phyloP scores from a whole-genome alignment of 64 coral and sea anemone species.

The Montipora efflorescens region DNA sequence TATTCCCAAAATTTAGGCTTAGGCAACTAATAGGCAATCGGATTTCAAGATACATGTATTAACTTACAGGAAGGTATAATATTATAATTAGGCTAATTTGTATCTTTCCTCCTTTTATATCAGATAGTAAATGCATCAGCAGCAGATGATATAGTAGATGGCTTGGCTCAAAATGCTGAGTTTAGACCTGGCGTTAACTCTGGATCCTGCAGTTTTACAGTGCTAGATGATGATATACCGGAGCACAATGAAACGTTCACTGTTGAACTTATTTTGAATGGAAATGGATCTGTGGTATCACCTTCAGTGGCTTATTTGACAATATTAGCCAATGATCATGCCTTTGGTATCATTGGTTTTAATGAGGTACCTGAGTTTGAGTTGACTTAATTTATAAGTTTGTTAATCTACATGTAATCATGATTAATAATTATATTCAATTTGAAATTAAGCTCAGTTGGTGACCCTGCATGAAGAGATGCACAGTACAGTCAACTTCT shows the following conservation, averaged over 20 bases:
- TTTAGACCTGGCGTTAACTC: not conserved
- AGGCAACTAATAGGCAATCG: too few relatives aligned
- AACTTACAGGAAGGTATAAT: not conserved
- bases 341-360: conserved; percentile 91
- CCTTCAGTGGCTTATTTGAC: conserved; percentile 68
- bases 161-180: not conserved
- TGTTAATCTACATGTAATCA: too few relatives aligned
- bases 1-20: too few relatives aligned
- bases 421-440: too few relatives aligned
- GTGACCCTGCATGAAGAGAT: too few relatives aligned
- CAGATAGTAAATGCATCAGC: conserved; percentile 36
- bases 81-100: not conserved
- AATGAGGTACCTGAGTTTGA: conserved; percentile 59
- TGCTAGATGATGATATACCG: conserved; percentile 67
- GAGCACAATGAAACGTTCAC: conserved; percentile 94
- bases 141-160: not conserved
- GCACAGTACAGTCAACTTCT: too few relatives aligned
- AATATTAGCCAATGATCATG: conserved; percentile 85
- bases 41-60: too few relatives aligned
- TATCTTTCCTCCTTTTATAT: not conserved
- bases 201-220: conserved; percentile 62
- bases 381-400: too few relatives aligned
- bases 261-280: conserved; percentile 52
- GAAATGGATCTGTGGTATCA: conserved; percentile 12
- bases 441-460: too few relatives aligned